Percentiles rank a stretch among this genome's conserved stretches.
Conservation (phyloP, 2,797 vertebrate species). For the Poeciliopsis presidionis region DNA sequence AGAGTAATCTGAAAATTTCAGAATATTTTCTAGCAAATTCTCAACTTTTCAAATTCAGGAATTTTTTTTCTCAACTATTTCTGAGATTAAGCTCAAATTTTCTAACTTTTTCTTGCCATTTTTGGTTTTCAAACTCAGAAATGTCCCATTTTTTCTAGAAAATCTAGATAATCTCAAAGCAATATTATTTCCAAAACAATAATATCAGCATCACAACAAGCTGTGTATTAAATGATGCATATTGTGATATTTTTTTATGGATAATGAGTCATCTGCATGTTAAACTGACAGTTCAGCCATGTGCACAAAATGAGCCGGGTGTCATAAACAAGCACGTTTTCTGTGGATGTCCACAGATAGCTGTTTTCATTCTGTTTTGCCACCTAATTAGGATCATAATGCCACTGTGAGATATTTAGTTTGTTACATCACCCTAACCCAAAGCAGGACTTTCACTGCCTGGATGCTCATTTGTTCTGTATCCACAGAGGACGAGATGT, state of each 20-base stretch:
- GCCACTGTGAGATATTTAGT: slow-evolving; percentile 71
- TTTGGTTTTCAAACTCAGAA: no score
- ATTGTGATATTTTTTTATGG: not conserved
- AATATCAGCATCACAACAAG: not conserved
- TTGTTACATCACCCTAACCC: slow-evolving; percentile 70
- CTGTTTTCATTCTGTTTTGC: not conserved
- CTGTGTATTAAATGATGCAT: not conserved
- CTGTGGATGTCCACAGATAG: not conserved
- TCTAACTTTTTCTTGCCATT: no score
- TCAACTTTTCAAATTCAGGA: no score
- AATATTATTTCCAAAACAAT: not conserved
- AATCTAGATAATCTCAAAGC: no score
- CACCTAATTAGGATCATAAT: slow-evolving; percentile 58
- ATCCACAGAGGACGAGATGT: not conserved
- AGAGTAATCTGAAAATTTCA: no score
- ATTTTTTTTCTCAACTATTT: no score
- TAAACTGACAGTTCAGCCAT: not conserved
- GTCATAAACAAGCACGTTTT: not conserved
- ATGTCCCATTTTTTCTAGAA: no score
- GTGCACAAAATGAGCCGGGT: not conserved
- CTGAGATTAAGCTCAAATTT: no score
- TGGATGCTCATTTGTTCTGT: slow-evolving; percentile 58
- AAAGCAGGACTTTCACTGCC: slow-evolving; percentile 37
- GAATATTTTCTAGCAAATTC: no score
- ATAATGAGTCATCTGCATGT: not conserved